Evolutionary conservation across 2,113 vertebrate genomes (phyloP).

Genomic region (Salvelinus alpinus): DNA sequence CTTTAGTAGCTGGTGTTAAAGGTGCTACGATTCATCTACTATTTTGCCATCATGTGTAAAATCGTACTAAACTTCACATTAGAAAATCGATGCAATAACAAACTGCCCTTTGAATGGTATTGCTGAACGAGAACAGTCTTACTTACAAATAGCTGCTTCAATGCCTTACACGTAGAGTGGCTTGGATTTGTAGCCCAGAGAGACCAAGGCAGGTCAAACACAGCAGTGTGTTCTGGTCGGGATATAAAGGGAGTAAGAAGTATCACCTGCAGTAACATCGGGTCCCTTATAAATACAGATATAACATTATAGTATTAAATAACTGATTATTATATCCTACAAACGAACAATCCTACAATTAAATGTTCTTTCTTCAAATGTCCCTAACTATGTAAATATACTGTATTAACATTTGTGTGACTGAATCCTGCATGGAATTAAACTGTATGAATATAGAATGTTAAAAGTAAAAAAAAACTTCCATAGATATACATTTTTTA

Average conservation of each 20-base stretch:
- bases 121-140: background rate
- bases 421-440: background rate
- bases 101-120: background rate
- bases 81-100: background rate
- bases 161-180: slow-evolving; percentile 59
- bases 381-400: background rate
- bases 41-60: too few species aligned
- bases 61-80: background rate
- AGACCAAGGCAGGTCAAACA: slow-evolving; percentile 37
- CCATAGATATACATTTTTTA: slow-evolving; percentile 39
- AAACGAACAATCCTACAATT: background rate
- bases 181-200: slow-evolving; percentile 48
- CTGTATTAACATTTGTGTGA: background rate
- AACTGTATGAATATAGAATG: background rate
- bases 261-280: background rate
- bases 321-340: background rate
- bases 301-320: too few species aligned
- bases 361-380: background rate
- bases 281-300: background rate
- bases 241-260: background rate
- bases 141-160: slow-evolving; percentile 11
- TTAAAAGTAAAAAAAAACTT: slow-evolving; percentile 14
- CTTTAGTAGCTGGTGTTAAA: background rate
- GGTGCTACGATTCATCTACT: background rate
- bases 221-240: background rate